Conservation (phyloP, 1,140 invertebrate genomes). For the Zaprionus africanus region DNA sequence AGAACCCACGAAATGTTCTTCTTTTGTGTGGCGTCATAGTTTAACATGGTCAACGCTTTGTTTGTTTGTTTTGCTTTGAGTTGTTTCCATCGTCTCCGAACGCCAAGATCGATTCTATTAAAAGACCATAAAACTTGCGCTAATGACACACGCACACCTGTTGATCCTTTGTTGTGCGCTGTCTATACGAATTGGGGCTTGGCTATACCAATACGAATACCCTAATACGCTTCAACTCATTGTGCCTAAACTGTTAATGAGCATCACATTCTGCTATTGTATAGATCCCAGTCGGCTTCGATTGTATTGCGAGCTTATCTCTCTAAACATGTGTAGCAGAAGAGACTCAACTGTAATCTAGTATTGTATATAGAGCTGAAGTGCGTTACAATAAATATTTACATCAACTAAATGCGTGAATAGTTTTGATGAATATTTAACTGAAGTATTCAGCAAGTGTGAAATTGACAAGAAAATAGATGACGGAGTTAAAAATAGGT, state of each 20-base stretch:
- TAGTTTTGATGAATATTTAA: not conserved
- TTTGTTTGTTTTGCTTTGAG: constrained; percentile 23
- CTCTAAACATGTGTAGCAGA: not conserved
- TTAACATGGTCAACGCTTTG: constrained; percentile 65
- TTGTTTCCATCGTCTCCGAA: constrained; percentile 17
- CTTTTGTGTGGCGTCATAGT: constrained; percentile 55
- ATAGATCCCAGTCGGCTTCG: not conserved
- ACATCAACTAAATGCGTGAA: not conserved
- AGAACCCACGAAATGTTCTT: constrained; percentile 66
- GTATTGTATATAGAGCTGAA: not conserved
- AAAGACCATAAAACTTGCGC: constrained; percentile 65
- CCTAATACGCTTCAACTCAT: constrained; percentile 4
- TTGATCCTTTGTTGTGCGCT: constrained; percentile 72
- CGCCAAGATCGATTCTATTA: constrained; percentile 69
- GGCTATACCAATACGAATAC: not conserved
- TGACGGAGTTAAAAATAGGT: not conserved
- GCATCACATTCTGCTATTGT: not conserved
- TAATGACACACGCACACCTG: constrained; percentile 78
- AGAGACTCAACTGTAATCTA: not conserved
- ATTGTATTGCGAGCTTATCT: constrained; percentile 1
- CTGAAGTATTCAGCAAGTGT: not conserved
- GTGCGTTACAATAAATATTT: constrained; percentile 5
- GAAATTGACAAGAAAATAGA: not conserved
- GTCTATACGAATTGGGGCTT: constrained; percentile 33
- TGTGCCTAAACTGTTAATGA: constrained; percentile 40